These are phyloP conservation scores for Actenoides hombroni DNA, from an alignment of 2,113 vertebrate genomes.

Conservation along the genomic window DNA sequence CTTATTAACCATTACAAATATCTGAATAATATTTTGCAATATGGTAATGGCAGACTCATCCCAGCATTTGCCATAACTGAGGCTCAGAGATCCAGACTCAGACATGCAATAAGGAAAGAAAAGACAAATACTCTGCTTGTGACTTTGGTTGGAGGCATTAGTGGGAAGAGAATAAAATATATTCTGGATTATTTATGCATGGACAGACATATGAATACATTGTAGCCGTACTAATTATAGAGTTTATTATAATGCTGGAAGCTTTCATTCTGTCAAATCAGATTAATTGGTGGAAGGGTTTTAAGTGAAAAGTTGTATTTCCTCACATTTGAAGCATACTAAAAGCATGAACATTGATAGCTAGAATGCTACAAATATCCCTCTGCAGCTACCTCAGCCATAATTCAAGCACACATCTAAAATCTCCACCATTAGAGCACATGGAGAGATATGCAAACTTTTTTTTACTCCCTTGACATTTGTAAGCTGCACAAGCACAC, in stretches of 20 bases:
- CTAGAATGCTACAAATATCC: too few relatives aligned
- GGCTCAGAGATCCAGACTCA: not conserved
- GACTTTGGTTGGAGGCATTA: not conserved
- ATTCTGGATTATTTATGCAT: not conserved
- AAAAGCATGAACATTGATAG: too few relatives aligned
- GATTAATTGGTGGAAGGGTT: not conserved
- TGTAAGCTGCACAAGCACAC: too few relatives aligned
- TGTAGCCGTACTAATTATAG: not conserved
- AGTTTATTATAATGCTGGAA: not conserved
- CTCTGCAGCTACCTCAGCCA: too few relatives aligned
- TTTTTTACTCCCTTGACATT: too few relatives aligned
- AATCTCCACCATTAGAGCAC: too few relatives aligned
- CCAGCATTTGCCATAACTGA: not conserved
- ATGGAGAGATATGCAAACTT: too few relatives aligned
- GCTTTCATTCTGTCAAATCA: not conserved
- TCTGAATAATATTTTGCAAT: conserved; percentile 28
- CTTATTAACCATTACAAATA: too few relatives aligned
- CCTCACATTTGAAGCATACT: too few relatives aligned
- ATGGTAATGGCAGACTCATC: not conserved
- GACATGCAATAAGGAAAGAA: not conserved
- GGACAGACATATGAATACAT: not conserved
- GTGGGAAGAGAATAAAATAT: not conserved
- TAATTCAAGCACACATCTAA: too few relatives aligned
- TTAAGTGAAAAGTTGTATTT: too few relatives aligned
- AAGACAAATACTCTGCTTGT: not conserved